These are phyloP conservation scores for Synergus umbraculus DNA, from an alignment of 2,888 invertebrate species.

Conservation along the genomic window DNA sequence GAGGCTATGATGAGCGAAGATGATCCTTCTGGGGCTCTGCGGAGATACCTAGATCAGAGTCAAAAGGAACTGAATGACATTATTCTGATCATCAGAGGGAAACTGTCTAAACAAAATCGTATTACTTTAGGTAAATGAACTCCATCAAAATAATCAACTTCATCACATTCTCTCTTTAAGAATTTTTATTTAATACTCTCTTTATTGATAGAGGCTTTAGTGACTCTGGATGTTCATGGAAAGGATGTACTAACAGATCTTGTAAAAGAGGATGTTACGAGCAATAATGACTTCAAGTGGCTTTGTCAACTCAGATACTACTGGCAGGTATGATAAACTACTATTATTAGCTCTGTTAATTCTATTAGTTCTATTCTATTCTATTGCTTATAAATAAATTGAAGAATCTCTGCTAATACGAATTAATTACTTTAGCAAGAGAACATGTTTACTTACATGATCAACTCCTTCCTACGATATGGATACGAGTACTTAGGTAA, in stretches of 20 bases:
- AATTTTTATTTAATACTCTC: neutral
- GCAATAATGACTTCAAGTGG: conserved; percentile 94
- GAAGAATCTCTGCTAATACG: neutral
- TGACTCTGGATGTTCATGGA: conserved; percentile 95
- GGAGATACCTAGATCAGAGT: conserved; percentile 85
- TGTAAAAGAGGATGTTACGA: conserved; percentile 82
- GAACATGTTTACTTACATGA: conserved; percentile 88
- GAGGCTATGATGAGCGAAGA: conserved; percentile 82
- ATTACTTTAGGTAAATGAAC: conserved; percentile 85
- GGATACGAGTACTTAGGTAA: conserved; percentile 98
- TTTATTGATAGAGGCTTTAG: conserved; percentile 85
- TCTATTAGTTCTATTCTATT: too few relatives aligned
- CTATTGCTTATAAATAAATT: neutral
- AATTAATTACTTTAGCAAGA: conserved; percentile 76
- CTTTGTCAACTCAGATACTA: conserved; percentile 91
- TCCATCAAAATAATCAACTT: neutral
- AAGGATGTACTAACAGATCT: conserved; percentile 89
- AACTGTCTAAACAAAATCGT: conserved; percentile 90
- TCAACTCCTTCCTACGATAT: conserved; percentile 92
- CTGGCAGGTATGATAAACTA: conserved; percentile 82
- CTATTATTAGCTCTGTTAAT: neutral
- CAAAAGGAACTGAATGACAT: conserved; percentile 90
- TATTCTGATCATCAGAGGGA: conserved; percentile 91
- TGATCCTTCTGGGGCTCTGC: conserved; percentile 78
- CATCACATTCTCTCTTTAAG: neutral